Conservation (phyloP, 1,140 invertebrate genomes). For the Brachionus angularis region DNA sequence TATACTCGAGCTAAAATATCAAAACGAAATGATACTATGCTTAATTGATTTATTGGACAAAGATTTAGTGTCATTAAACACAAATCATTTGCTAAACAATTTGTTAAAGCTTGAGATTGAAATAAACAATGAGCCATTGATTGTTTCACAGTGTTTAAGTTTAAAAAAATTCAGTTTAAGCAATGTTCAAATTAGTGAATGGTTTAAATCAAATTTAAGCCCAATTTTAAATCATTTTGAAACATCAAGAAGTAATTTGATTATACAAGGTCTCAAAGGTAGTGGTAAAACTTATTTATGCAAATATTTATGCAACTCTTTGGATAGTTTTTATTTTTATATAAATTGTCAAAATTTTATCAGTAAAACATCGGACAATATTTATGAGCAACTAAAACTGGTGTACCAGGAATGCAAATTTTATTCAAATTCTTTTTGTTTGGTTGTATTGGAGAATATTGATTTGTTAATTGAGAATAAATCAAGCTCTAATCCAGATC, state of each 20-base stretch:
- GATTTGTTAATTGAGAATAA: constrained; percentile 38
- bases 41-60: not conserved
- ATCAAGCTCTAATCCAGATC: not conserved
- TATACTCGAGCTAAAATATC: not conserved
- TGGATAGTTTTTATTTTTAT: constrained; percentile 24
- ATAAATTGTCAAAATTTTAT: constrained; percentile 31
- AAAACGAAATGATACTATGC: constrained; percentile 1
- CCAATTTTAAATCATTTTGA: not conserved
- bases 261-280: constrained; percentile 30
- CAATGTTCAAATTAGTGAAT: not conserved
- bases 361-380: constrained; percentile 27
- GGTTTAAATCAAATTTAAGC: not conserved
- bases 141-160: not conserved
- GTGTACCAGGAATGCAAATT: constrained; percentile 3
- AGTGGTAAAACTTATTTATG: constrained; percentile 31
- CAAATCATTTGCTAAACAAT: not conserved
- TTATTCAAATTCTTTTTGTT: not conserved
- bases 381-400: constrained; percentile 18
- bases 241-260: not conserved
- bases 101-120: not conserved
- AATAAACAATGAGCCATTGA: too few species aligned
- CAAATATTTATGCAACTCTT: not conserved
- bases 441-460: constrained; percentile 32
- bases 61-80: not conserved
- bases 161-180: not conserved